Evolutionary conservation across 2,888 invertebrate genomes (phyloP), one percentile per base, ranked within the genome.

Genomic region (Orthonevra nobilis): DNA sequence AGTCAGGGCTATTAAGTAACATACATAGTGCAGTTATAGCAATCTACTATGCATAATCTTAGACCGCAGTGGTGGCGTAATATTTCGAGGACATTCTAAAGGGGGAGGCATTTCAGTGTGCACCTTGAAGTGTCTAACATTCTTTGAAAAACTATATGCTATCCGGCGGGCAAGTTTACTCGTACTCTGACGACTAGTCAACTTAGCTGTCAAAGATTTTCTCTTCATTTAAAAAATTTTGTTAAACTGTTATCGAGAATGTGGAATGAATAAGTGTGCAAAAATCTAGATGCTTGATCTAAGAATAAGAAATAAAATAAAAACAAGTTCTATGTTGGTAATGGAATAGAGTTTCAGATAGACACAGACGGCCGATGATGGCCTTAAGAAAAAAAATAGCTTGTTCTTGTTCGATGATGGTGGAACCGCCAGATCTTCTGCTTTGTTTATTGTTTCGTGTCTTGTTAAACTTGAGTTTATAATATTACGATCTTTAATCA

Each of bases 1-100:
- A 70, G 75, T 77, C 75, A 77, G 69, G 75, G 75, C 75, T 77
- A 70, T 77, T 70, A 70, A 77, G 70, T 77, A 70, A 70, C 70
- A 70, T 10, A 54, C 70, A 70, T 9, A 48, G 42, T 20, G 54
- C 26, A 56, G 54, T 46, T 52, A 46, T 60, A 20, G 26, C 60
- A 60, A 42, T 12, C 20, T 38, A 50, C 64, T 23, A 23, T 5
- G 3, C 23, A 5, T 70, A 50, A n/a, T 26, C 44, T 44, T 58
- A 9, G 15, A 40, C 14, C n/a, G 23, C 28, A 26, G 46, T 34
- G 50, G 5, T 64, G 63, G 75, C 42, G 61, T 50, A 38, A 30
- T 63, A 48, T 50, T 44, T 52, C 48, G 75, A 61, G 69, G 38
- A 28, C 61, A 74, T 61, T 60, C 36, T 30, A 20, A 26, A 26